These are phyloP conservation scores for Adelges cooleyi DNA, from an alignment of 1,140 invertebrate species.

Conservation along the genomic window DNA sequence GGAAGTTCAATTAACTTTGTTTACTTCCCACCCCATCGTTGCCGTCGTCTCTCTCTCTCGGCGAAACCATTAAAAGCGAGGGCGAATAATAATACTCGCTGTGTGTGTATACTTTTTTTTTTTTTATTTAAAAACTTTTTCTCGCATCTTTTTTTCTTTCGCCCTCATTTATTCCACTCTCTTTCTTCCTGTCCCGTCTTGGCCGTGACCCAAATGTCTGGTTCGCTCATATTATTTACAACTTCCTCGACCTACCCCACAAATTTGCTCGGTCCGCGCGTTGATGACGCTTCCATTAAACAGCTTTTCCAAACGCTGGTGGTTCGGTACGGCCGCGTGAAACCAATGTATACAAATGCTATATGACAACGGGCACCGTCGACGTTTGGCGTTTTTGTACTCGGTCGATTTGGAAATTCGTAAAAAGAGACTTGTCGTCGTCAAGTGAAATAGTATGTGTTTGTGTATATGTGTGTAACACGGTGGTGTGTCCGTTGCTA, in stretches of 20 bases:
- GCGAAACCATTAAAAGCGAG: conserved; percentile 23
- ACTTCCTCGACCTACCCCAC: conserved; percentile 13
- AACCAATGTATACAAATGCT: too few relatives aligned
- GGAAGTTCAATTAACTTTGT: conserved; percentile 27
- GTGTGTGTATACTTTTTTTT: conserved; percentile 4
- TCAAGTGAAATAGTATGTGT: too few relatives aligned
- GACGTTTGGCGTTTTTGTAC: too few relatives aligned
- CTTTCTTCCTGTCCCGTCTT: too few relatives aligned
- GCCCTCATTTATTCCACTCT: conserved; percentile 3
- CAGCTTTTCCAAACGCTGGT: too few relatives aligned
- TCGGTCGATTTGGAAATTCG: too few relatives aligned
- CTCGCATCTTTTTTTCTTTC: conserved; percentile 12
- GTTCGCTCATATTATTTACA: neutral
- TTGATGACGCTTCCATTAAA: too few relatives aligned
- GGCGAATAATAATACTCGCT: conserved; percentile 18
- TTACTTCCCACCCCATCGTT: neutral
- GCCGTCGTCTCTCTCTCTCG: neutral
- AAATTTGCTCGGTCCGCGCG: neutral
- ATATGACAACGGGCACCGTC: too few relatives aligned
- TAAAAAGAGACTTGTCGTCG: too few relatives aligned
- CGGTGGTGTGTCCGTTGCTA: neutral
- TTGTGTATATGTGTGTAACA: too few relatives aligned
- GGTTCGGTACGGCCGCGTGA: too few relatives aligned
- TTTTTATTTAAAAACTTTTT: conserved; percentile 27
- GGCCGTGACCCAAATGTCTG: conserved; percentile 24